Percentiles rank a stretch among this genome's conserved stretches.
phyloP scores from a whole-genome alignment of 2,797 vertebrate species.

The Sciurus vulgaris region DNA sequence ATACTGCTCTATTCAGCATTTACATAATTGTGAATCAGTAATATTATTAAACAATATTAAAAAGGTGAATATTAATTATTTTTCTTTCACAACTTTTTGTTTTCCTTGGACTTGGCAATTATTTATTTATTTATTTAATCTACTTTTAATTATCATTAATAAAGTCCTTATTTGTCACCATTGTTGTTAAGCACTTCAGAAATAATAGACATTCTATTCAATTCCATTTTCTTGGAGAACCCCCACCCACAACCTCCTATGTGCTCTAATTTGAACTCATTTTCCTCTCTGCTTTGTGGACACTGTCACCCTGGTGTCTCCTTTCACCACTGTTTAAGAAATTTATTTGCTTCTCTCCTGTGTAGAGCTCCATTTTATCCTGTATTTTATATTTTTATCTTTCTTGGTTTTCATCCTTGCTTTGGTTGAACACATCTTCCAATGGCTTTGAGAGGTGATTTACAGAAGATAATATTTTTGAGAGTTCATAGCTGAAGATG shows the following conservation, averaged over 20 bases:
- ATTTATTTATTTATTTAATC: slow-evolving; percentile 13
- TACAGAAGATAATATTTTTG: slow-evolving; percentile 30
- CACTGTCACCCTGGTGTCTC: background rate
- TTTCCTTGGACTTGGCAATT: slow-evolving; percentile 33
- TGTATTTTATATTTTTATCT: slow-evolving; percentile 25
- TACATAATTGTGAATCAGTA: slow-evolving; percentile 12
- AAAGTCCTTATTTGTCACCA: background rate
- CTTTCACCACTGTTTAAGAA: background rate
- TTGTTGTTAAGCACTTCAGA: slow-evolving; percentile 10
- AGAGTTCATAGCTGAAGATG: background rate
- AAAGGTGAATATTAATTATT: background rate
- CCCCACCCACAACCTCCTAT: background rate
- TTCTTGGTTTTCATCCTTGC: slow-evolving; percentile 27
- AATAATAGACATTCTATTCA: background rate
- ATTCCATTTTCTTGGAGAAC: background rate
- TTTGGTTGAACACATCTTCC: slow-evolving; percentile 44
- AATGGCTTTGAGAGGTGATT: slow-evolving; percentile 24
- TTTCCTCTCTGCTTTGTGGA: background rate
- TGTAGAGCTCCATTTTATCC: background rate
- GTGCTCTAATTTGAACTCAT: background rate
- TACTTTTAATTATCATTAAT: slow-evolving; percentile 43
- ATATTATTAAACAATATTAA: slow-evolving; percentile 3
- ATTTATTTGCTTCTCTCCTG: background rate
- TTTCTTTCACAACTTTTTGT: slow-evolving; percentile 40
- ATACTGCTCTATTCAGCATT: background rate